Base-by-base conservation (phyloP, 2,113 vertebrate genomes). In the Nycticryphes semicollaris region DNA sequence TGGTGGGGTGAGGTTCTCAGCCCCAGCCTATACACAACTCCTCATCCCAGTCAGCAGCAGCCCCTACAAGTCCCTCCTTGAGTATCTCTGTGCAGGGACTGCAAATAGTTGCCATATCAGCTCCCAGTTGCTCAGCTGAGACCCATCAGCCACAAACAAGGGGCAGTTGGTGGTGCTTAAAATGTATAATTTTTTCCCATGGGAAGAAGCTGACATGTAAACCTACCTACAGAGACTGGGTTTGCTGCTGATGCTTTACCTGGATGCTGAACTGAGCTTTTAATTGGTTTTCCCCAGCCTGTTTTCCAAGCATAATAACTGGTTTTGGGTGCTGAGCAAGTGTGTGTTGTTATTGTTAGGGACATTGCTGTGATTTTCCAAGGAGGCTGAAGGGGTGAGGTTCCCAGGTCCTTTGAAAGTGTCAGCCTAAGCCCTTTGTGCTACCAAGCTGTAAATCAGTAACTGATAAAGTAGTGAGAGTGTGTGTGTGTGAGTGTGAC, bases 261-360 rank as follows among this genome's bases (percentile, higher is more conserved):
- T 78, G 63, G 77, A 79, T 92, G 63, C 84, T 78, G 92, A 94
- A 21, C 74, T 37, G 90, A 87, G 77, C 30, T 94, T 96, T 87
- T 96, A 96, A 97, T 95, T 97, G 96, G 76, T 88, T 94, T 63
- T 92, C 50, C 28, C 28, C 48, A 64, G 88, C 84, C 74, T 84
- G 1, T 84, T 94, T 95, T 92, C 90, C 70, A 77, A 93, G 70
- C 28, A 81, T 87, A 92, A 76, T 90, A 82, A 84, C 67, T 16
- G 45, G 67, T 22, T 93, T 84, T 53, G 89, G 80, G 80, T 93
- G 76, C 73, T 39, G 84, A 87, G 87, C 50, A 35, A 79, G 84
- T 19, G 67, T 39, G 66, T 50, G 67, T 22, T 84, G 93, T 79
- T 96, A 81, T 89, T 92, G 86, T 75, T 69, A 43, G 86, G 89